These are phyloP conservation scores for Diabrotica undecimpunctata DNA, from an alignment of 1,140 invertebrate genomes.

Conservation along the genomic window DNA sequence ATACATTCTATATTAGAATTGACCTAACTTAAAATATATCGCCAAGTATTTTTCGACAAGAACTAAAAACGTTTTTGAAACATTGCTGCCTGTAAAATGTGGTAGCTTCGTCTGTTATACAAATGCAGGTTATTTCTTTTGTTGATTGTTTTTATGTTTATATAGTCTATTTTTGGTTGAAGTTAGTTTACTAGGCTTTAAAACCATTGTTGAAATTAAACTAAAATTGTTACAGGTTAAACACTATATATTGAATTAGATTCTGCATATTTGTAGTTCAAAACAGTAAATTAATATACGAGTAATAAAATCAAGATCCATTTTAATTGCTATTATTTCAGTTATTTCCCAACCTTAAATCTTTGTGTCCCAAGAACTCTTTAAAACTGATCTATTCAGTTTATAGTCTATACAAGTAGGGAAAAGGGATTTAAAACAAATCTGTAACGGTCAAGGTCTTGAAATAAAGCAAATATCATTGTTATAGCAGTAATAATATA, in stretches of 20 bases:
- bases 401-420: no score
- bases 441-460: no score
- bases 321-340: no score
- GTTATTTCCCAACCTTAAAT: no score
- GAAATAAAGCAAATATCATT: no score
- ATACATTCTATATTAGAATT: conserved; percentile 41
- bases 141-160: conserved; percentile 52
- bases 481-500: no score
- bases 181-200: conserved; percentile 40
- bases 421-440: no score
- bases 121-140: conserved; percentile 47
- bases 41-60: conserved; percentile 27
- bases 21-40: conserved; percentile 17
- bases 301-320: no score
- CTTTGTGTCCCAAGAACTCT: no score
- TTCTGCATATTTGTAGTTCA: no score
- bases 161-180: conserved; percentile 51
- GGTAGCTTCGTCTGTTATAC: conserved; percentile 36
- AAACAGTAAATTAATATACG: no score
- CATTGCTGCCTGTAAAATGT: background rate
- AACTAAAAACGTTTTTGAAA: background rate
- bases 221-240: conserved; percentile 8
- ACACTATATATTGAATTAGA: conserved; percentile 8
- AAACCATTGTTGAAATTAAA: conserved; percentile 7
- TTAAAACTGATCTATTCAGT: no score